Conservation (phyloP, 30 jellyfish, hydroid and myxozoan genomes). For the Calvadosia cruxmelitensis region DNA sequence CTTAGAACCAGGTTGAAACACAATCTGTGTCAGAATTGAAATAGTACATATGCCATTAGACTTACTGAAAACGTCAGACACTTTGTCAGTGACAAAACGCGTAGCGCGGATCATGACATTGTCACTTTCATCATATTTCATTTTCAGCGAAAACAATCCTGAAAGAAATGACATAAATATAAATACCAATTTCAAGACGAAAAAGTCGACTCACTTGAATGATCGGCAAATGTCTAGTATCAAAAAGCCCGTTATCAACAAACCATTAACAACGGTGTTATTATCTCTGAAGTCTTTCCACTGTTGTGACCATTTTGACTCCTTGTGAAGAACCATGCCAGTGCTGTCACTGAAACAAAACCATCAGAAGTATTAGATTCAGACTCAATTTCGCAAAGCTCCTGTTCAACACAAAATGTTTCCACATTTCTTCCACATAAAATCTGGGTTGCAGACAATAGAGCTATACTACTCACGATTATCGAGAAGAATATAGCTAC, state of each 20-base stretch:
- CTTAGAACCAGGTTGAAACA: too few species aligned
- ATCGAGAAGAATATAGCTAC: too few species aligned
- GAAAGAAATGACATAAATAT: constrained; percentile 5
- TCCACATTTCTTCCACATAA: too few species aligned
- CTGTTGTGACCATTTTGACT: constrained; percentile 89
- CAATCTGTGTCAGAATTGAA: too few species aligned
- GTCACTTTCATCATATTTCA: constrained; percentile 86
- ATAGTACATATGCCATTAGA: too few species aligned
- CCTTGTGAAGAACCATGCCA: constrained; percentile 80
- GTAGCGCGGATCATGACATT: constrained; percentile 72
- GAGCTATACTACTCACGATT: too few species aligned
- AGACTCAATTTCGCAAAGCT: too few species aligned
- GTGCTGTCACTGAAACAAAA: constrained; percentile 48
- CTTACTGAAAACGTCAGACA: constrained; percentile 84
- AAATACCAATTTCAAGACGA: too few species aligned
- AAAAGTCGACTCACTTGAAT: neutral
- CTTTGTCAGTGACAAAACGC: constrained; percentile 73
- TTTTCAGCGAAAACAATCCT: constrained; percentile 74
- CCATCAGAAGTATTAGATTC: neutral
- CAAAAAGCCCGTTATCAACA: neutral
- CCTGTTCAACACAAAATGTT: too few species aligned
- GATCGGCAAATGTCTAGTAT: too few species aligned
- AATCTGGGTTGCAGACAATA: too few species aligned
- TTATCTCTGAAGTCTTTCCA: constrained; percentile 91
- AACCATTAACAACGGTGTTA: constrained; percentile 81